A percentile compares a stretch with the other conserved stretches of the same genome.
phyloP scores from a whole-genome alignment of 2,888 invertebrate genomes.

The Corbicula japonica region DNA sequence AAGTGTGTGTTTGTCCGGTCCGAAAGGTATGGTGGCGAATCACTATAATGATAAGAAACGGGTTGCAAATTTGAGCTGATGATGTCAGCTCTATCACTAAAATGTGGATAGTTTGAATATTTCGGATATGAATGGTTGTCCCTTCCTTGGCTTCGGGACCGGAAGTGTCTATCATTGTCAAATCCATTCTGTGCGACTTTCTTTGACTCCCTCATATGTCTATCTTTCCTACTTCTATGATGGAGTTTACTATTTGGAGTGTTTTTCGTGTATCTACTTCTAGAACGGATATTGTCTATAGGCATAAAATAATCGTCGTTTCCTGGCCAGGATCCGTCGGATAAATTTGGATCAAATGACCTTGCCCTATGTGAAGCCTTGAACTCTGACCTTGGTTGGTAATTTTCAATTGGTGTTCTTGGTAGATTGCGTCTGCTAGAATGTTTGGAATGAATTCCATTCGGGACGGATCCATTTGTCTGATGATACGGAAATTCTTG shows the following conservation, averaged over 20 bases:
- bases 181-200: too few relatives aligned
- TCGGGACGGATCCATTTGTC: constrained; percentile 14
- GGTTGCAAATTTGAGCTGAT: constrained; percentile 28
- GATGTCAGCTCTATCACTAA: too few relatives aligned
- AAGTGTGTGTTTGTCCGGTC: too few relatives aligned
- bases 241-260: constrained; percentile 10
- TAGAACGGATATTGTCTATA: constrained; percentile 30
- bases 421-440: constrained; percentile 28
- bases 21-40: not conserved
- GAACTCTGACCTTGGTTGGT: not conserved
- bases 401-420: constrained; percentile 39
- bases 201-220: too few relatives aligned
- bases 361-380: constrained; percentile 50
- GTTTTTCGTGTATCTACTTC: constrained; percentile 33
- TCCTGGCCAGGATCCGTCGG: not conserved
- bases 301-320: constrained; percentile 29
- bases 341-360: constrained; percentile 47
- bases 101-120: too few relatives aligned
- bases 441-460: not conserved
- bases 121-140: too few relatives aligned
- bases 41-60: constrained; percentile 14
- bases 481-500: not conserved
- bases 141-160: too few relatives aligned
- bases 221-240: constrained; percentile 8
- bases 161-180: too few relatives aligned